These are phyloP conservation scores for Zaprionus nigranus DNA, from an alignment of 1,140 invertebrate genomes.

Conservation along the genomic window DNA sequence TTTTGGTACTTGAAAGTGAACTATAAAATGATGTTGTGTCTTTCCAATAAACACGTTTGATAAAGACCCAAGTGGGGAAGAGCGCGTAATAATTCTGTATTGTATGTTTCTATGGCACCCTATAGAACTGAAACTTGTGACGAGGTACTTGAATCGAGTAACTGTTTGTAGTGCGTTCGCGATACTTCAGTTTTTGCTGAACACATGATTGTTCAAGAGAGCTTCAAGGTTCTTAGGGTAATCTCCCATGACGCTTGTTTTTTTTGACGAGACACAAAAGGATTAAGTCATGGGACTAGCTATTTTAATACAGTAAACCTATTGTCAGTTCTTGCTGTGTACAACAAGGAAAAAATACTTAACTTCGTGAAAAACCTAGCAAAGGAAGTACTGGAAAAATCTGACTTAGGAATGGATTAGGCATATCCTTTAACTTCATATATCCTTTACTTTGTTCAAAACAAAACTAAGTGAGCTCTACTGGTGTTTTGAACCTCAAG, in stretches of 20 bases:
- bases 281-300: too few relatives aligned
- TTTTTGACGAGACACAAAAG: too few relatives aligned
- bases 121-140: neutral
- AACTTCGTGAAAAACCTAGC: too few relatives aligned
- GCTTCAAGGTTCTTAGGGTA: neutral
- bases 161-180: neutral
- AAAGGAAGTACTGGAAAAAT: too few relatives aligned
- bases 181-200: neutral
- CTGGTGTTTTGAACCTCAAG: too few relatives aligned
- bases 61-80: neutral
- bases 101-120: neutral
- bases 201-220: neutral
- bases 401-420: too few relatives aligned
- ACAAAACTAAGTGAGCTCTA: too few relatives aligned
- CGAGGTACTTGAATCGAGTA: neutral
- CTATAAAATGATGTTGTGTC: neutral
- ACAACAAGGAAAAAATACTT: too few relatives aligned
- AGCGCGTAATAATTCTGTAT: neutral
- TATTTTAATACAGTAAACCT: too few relatives aligned
- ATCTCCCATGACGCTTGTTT: neutral
- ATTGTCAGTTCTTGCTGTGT: too few relatives aligned
- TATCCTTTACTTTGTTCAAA: too few relatives aligned
- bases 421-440: too few relatives aligned
- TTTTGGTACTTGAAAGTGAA: neutral
- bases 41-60: neutral